Conservation (phyloP, 2,113 vertebrate genomes). For the Aptenodytes forsteri region DNA sequence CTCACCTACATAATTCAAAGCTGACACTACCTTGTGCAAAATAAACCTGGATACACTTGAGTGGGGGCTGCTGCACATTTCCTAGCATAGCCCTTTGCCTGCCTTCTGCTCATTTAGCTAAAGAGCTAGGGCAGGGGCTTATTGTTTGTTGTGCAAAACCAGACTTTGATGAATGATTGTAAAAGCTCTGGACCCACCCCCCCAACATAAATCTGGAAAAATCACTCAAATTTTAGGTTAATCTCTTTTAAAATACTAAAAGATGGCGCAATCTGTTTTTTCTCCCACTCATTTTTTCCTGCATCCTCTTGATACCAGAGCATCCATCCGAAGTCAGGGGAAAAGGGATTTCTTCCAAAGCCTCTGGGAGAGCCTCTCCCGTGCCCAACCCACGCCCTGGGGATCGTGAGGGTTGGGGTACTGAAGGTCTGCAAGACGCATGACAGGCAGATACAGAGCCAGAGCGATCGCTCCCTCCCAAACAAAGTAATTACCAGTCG, state of each 20-base stretch:
- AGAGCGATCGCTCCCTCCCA: not conserved
- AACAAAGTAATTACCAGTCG: not conserved
- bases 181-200: not conserved
- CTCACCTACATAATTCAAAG: not conserved
- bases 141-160: not conserved
- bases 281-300: not conserved
- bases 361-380: not conserved
- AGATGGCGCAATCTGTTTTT: rapidly evolving
- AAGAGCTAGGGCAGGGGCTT: not conserved
- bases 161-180: not conserved
- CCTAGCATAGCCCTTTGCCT: rapidly evolving
- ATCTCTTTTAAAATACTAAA: not conserved
- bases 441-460: not conserved
- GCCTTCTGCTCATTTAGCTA: not conserved
- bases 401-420: not conserved
- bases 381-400: not conserved
- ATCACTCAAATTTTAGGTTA: not conserved
- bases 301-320: not conserved
- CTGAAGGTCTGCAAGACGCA: not conserved
- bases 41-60: rapidly evolving
- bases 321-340: not conserved
- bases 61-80: not conserved
- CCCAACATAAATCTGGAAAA: not conserved
- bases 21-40: not conserved
- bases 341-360: not conserved